phyloP scores from a whole-genome alignment of 2,113 vertebrate species.

The Sus scrofa region T2T-Sscrofa CM000828.6:21404501-21405000 shows the following conservation, averaged over 20 bases:
- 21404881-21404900: too few species aligned
- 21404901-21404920: too few species aligned
- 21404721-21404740: neutral
- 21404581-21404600: neutral
- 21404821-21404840: neutral
- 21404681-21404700: neutral
- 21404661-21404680: neutral
- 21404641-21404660: neutral
- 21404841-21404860: neutral
- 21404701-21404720: neutral
- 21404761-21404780: neutral
- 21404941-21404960: too few species aligned
- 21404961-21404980: too few species aligned
- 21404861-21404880: too few species aligned
- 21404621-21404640: neutral
- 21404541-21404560: neutral
- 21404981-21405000: too few species aligned
- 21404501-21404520: neutral
- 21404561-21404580: neutral
- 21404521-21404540: neutral
- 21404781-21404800: neutral
- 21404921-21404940: too few species aligned
- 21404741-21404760: neutral
- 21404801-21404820: neutral
- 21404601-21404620: slow-evolving; percentile 12